Evolutionary conservation across 2,797 vertebrate genomes (phyloP).

Genomic region (Spondyliosoma cantharus): DNA sequence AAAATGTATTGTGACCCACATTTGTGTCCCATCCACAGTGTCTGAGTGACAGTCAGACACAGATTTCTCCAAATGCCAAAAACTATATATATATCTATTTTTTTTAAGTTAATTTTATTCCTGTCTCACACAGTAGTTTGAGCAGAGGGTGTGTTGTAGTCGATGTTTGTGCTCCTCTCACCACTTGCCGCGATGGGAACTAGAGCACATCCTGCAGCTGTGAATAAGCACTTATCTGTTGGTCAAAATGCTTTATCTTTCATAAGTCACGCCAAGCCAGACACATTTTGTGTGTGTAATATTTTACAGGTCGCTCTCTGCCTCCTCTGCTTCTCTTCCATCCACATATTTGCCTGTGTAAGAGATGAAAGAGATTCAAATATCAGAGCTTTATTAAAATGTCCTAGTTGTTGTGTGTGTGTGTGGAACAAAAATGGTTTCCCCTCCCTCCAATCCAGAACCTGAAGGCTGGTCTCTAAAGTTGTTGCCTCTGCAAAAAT

Average conservation of each 20-base stretch:
- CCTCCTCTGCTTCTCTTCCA: slow-evolving; percentile 28
- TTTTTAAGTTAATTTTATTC: slow-evolving; percentile 18
- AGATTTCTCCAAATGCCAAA: slow-evolving; percentile 27
- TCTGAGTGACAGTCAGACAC: slow-evolving; percentile 19
- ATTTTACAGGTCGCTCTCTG: slow-evolving; percentile 18
- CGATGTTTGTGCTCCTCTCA: slow-evolving; percentile 36
- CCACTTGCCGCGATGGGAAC: slow-evolving; percentile 35
- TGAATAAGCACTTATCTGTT: slow-evolving; percentile 45
- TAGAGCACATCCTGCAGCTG: slow-evolving; percentile 23
- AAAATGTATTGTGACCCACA: slow-evolving; percentile 47
- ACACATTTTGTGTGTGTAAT: not conserved
- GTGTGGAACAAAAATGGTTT: slow-evolving; percentile 34
- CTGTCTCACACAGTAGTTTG: slow-evolving; percentile 14
- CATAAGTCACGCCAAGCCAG: slow-evolving; percentile 7
- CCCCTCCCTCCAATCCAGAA: slow-evolving; percentile 18
- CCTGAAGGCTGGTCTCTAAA: slow-evolving; percentile 34
- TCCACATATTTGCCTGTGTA: slow-evolving; percentile 32
- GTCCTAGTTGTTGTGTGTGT: slow-evolving; percentile 52
- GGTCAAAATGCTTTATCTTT: slow-evolving; percentile 24
- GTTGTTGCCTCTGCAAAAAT: slow-evolving; percentile 27
- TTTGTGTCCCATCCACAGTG: slow-evolving; percentile 24
- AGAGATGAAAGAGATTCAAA: slow-evolving; percentile 52
- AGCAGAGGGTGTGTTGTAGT: slow-evolving; percentile 8
- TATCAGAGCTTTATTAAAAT: slow-evolving; percentile 39
- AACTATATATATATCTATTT: slow-evolving; percentile 2